Evolutionary conservation across 2,888 invertebrate species (phyloP), one percentile per base, ranked within the genome.

Genomic region (Gandaritis pyraliata): DNA sequence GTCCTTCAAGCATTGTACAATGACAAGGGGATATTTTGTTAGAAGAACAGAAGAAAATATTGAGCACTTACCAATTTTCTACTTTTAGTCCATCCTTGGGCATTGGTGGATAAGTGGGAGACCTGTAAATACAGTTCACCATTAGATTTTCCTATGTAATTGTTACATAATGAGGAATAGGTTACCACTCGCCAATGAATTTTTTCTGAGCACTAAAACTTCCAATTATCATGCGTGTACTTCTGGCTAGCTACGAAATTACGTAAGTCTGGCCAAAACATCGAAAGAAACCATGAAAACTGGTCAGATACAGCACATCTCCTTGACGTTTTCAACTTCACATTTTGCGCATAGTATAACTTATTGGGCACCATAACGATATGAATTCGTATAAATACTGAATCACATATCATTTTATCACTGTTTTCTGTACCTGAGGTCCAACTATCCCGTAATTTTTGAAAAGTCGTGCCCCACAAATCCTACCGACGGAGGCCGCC

Each of bases 401-500:
- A 63, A 70, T 68, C 68, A 72, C 68, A 64, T 64, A 65, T 65
- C 64, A 64, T 59, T 65, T 55, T 80, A 73, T 66, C 72, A 69
- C 61, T 73, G 74, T 81, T 78, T 78, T 74, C 61, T 81, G 83
- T 94, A 96, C 97, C 95, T 97, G 96, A 87, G 94, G 94, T 81
- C 94, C 88, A 83, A 94, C 90, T 82, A 94, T 92, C 89, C 94
- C 94, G 91, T 93, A 94, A 78, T 95, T 93, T 94, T 95, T 96
- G 83, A 97, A 94, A 90, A 97, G 94, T 89, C 95, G 95, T 87
- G 96, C 95, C 93, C 96, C 95, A 93, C 95, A 96, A 94, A 97
- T 95, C 93, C 96, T 95, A 93, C 96, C 95, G 90, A 97, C 95
- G 89, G 95, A 94, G 92, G 96, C 96, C 94, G 97, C 96, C 97